phyloP scores from a whole-genome alignment of 1,140 invertebrate species.

The Vanessa atalanta region DNA sequence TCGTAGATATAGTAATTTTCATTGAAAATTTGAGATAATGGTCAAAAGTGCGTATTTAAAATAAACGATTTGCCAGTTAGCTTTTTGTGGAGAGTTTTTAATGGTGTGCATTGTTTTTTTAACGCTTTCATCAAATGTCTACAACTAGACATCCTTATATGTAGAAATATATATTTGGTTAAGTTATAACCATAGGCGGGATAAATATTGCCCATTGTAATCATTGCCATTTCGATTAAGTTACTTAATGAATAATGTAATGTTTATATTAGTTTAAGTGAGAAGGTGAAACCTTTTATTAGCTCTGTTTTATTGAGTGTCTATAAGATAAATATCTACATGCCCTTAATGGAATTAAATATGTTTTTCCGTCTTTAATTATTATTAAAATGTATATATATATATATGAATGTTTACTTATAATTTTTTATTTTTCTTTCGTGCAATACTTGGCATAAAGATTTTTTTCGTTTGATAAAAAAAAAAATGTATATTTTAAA shows the following conservation, averaged over 20 bases:
- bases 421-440: constrained; percentile 21
- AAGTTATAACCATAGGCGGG: constrained; percentile 18
- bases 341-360: constrained; percentile 10
- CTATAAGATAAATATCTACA: background rate
- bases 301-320: constrained; percentile 9
- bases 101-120: no score
- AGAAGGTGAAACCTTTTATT: constrained; percentile 32
- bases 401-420: constrained; percentile 25
- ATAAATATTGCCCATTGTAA: constrained; percentile 17
- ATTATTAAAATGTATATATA: constrained; percentile 26
- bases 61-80: no score
- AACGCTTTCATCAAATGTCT: no score
- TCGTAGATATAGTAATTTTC: no score
- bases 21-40: no score
- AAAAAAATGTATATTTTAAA: constrained; percentile 29
- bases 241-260: constrained; percentile 35
- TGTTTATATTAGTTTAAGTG: constrained; percentile 20
- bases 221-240: constrained; percentile 38
- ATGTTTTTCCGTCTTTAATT: constrained; percentile 32
- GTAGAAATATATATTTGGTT: constrained; percentile 8
- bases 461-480: constrained; percentile 25
- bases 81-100: no score
- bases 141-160: background rate
- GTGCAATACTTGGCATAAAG: constrained; percentile 60
- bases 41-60: no score